Evolutionary conservation across 2,888 invertebrate genomes (phyloP).

Genomic region (Mellilla xanthometata): DNA sequence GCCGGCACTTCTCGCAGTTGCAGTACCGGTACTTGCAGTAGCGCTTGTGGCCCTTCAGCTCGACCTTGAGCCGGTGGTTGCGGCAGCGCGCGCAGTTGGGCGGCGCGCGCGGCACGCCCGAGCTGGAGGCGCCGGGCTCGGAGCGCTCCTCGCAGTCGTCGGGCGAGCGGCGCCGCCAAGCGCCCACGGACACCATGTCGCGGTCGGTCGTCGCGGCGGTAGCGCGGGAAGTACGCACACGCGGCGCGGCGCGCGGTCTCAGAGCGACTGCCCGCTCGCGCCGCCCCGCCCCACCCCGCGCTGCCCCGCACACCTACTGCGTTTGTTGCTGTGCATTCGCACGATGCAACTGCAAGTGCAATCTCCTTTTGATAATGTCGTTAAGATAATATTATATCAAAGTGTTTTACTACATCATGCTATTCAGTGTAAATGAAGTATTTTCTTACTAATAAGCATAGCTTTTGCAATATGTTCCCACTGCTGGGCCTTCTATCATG

Average conservation of each 20-base stretch:
- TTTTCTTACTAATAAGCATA: no score
- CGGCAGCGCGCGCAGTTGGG: slow-evolving; percentile 96
- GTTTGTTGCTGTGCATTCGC: slow-evolving; percentile 71
- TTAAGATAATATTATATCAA: no score
- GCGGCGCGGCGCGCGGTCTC: slow-evolving; percentile 57
- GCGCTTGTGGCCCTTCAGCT: slow-evolving; percentile 95
- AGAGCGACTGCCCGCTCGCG: slow-evolving; percentile 67
- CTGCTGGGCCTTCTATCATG: no score
- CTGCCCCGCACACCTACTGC: slow-evolving; percentile 57
- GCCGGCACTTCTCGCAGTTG: slow-evolving; percentile 92
- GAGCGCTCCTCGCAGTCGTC: slow-evolving; percentile 76
- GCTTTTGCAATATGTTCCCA: no score
- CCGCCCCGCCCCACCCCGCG: slow-evolving; percentile 54
- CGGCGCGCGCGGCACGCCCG: slow-evolving; percentile 88
- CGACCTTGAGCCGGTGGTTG: slow-evolving; percentile 94
- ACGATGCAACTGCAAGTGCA: slow-evolving; percentile 41
- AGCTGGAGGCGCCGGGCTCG: slow-evolving; percentile 77
- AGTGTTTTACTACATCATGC: no score
- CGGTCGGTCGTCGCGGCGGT: slow-evolving; percentile 55
- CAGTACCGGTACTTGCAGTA: slow-evolving; percentile 94
- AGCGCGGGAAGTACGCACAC: slow-evolving; percentile 64
- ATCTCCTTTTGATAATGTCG: no score
- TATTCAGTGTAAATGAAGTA: no score
- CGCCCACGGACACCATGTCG: slow-evolving; percentile 74
- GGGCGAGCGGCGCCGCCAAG: slow-evolving; percentile 75